Evolutionary conservation across 2,113 vertebrate genomes (phyloP).

Genomic region (Litocranius walleri): DNA sequence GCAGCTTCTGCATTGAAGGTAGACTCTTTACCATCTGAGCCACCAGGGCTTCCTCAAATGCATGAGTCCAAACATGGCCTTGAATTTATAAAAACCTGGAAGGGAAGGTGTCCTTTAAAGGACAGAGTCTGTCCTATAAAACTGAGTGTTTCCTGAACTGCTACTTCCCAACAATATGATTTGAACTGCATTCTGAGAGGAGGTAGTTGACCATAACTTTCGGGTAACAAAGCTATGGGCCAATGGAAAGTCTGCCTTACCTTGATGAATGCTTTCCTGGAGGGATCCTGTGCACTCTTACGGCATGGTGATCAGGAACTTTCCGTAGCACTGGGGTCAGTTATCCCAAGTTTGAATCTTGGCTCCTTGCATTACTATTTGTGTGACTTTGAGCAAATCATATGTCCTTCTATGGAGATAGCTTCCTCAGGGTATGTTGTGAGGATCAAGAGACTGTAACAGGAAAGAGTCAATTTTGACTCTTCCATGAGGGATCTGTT

Average conservation of each 20-base stretch:
- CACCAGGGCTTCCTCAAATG: neutral
- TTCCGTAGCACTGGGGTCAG: neutral
- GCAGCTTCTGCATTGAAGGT: neutral
- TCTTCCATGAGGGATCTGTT: neutral
- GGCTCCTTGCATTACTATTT: neutral
- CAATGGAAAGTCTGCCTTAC: neutral
- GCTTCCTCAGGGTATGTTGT: neutral
- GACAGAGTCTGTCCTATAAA: neutral
- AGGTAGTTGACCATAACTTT: neutral
- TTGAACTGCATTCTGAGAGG: neutral
- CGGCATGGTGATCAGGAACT: neutral
- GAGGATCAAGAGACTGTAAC: neutral
- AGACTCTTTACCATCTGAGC: neutral
- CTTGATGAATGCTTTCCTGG: neutral
- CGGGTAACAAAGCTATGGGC: neutral
- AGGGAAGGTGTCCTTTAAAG: neutral
- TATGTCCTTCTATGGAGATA: neutral
- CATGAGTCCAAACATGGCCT: neutral
- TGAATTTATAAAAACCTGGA: neutral
- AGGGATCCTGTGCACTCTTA: neutral
- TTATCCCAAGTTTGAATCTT: neutral
- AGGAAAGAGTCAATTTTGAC: neutral
- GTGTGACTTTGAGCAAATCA: neutral
- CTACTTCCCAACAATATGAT: neutral
- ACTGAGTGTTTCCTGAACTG: neutral